Evolutionary conservation across 2,113 vertebrate species (phyloP).

Genomic region (Dicerorhinus sumatrensis): DNA sequence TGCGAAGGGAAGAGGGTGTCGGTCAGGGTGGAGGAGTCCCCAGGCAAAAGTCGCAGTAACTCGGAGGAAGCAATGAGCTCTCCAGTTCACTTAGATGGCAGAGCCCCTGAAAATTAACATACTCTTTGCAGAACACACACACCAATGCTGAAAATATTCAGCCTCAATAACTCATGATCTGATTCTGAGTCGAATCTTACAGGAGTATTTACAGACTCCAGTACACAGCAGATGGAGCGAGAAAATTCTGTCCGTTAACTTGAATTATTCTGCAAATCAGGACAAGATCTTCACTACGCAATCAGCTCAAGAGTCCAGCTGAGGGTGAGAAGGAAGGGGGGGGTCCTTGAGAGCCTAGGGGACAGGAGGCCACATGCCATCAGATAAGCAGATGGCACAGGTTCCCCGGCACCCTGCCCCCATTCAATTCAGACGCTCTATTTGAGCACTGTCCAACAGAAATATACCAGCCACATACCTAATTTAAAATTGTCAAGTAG

Average conservation of each 20-base stretch:
- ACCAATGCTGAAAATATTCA: not conserved
- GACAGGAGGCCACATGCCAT: not conserved
- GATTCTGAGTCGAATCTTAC: not conserved
- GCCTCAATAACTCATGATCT: not conserved
- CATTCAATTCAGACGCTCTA: not conserved
- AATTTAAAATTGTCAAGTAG: not conserved
- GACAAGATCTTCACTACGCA: not conserved
- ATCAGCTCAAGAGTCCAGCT: not conserved
- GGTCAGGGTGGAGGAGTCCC: not conserved
- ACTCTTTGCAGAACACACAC: not conserved
- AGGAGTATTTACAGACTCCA: not conserved
- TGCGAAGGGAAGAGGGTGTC: not conserved
- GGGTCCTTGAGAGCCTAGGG: not conserved
- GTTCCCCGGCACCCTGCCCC: not conserved
- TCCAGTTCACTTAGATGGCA: not conserved
- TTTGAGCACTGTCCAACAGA: not conserved
- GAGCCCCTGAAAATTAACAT: not conserved
- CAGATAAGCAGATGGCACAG: slow-evolving; percentile 35
- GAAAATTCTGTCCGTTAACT: not conserved
- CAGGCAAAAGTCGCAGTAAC: not conserved
- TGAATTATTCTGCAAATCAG: not conserved
- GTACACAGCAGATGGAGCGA: not conserved
- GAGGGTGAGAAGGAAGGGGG: not conserved
- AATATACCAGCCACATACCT: not conserved
- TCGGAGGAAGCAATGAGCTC: not conserved